These are phyloP conservation scores for Berghia stephanieae DNA, from an alignment of 1,140 invertebrate genomes.

Conservation along the genomic window DNA sequence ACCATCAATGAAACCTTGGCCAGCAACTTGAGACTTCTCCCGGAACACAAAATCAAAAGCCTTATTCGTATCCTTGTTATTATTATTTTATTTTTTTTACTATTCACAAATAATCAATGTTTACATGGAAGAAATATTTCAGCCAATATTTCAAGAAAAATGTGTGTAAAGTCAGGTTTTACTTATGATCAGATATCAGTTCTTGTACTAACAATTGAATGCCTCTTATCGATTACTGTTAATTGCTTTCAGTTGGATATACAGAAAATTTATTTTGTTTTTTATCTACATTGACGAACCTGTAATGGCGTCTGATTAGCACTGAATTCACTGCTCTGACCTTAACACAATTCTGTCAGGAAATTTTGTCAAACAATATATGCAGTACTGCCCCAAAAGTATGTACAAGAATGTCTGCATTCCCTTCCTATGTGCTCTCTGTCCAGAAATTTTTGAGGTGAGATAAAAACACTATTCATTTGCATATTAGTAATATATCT, in stretches of 20 bases:
- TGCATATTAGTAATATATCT: neutral
- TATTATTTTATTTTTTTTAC: slow-evolving; percentile 19
- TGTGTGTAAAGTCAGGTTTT: neutral
- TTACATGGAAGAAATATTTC: neutral
- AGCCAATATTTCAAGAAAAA: neutral
- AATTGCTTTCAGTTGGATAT: too few species aligned
- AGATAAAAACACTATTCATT: neutral
- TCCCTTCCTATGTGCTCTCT: slow-evolving; percentile 79
- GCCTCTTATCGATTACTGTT: too few species aligned
- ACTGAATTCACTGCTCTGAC: too few species aligned
- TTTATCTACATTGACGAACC: too few species aligned
- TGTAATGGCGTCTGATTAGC: too few species aligned
- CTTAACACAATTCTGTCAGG: slow-evolving; percentile 56
- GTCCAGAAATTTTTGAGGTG: slow-evolving; percentile 77
- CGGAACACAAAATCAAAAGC: slow-evolving; percentile 84
- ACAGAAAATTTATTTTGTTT: too few species aligned
- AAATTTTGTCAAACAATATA: slow-evolving; percentile 85
- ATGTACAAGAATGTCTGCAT: slow-evolving; percentile 80
- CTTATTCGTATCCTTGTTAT: slow-evolving; percentile 74
- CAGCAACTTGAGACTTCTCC: slow-evolving; percentile 71
- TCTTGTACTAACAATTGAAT: too few species aligned
- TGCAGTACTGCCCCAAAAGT: slow-evolving; percentile 82
- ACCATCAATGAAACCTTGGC: slow-evolving; percentile 60
- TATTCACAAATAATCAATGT: too few species aligned
- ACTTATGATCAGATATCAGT: too few species aligned